Evolutionary conservation across 2,888 invertebrate species (phyloP).

Genomic region (Lottia gigantea): DNA sequence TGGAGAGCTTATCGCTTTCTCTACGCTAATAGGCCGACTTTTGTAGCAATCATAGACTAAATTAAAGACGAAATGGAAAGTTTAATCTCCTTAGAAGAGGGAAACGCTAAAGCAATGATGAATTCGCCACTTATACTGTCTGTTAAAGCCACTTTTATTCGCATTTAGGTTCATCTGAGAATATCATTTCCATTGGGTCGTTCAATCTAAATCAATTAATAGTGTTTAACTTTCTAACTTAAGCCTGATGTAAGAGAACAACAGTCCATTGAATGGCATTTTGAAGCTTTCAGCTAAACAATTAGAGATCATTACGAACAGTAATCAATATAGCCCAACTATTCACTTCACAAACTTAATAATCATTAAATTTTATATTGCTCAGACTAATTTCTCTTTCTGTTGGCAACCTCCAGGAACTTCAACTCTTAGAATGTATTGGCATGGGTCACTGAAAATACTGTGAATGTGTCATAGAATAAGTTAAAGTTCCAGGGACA

Average conservation of each 20-base stretch:
- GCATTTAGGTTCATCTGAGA: background rate
- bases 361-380: too few relatives aligned
- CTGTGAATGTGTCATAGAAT: too few relatives aligned
- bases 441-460: too few relatives aligned
- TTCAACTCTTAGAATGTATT: too few relatives aligned
- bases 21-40: background rate
- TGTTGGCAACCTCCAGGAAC: too few relatives aligned
- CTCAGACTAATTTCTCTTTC: too few relatives aligned
- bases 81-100: background rate
- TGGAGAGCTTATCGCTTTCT: background rate
- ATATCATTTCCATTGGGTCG: constrained; percentile 1
- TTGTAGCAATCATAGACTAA: background rate
- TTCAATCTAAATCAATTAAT: constrained; percentile 3
- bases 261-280: too few relatives aligned
- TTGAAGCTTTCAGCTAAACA: too few relatives aligned
- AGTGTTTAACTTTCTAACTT: background rate
- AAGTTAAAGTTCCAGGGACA: too few relatives aligned
- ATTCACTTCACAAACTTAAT: too few relatives aligned
- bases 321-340: too few relatives aligned
- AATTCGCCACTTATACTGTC: constrained; percentile 5
- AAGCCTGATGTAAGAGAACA: background rate
- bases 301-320: too few relatives aligned
- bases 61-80: background rate
- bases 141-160: constrained; percentile 10
- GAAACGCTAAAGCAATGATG: constrained; percentile 7